A percentile compares a stretch with the other conserved stretches of the same genome.
Conservation (phyloP, 2,888 invertebrate species). For the Aphidoletes aphidimyza region DNA sequence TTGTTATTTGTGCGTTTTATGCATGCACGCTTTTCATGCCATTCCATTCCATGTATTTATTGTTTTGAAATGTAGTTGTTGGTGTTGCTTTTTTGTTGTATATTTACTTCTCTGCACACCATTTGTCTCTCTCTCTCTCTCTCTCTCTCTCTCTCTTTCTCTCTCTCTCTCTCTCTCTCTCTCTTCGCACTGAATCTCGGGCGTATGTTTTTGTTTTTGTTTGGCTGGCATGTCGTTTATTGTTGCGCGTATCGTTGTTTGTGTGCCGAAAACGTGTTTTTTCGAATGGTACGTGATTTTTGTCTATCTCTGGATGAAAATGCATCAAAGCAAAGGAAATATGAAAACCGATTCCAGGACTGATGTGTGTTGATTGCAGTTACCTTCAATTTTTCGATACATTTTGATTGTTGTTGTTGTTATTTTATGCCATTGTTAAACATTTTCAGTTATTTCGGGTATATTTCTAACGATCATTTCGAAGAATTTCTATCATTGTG, state of each 20-base stretch:
- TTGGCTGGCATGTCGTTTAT: conserved; percentile 39
- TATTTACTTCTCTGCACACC: neutral
- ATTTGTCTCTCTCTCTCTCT: too few species aligned
- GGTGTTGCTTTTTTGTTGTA: neutral
- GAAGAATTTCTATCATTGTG: too few species aligned
- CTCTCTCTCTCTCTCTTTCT: too few species aligned
- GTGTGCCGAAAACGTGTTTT: conserved; percentile 39
- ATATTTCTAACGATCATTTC: too few species aligned
- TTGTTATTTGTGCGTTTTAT: conserved; percentile 47
- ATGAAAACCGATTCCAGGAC: too few species aligned
- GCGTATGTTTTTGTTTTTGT: neutral
- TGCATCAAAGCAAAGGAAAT: neutral
- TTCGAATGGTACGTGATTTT: conserved; percentile 38
- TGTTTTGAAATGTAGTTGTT: neutral
- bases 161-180: too few species aligned
- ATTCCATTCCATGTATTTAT: neutral
- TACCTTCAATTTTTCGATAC: neutral
- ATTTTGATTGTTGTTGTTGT: neutral
- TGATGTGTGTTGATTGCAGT: neutral
- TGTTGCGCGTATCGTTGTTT: conserved; percentile 43
- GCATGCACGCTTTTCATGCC: neutral
- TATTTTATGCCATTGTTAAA: too few species aligned
- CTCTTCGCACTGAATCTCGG: too few species aligned
- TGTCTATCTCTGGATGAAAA: neutral
- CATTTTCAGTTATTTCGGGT: too few species aligned